These are phyloP conservation scores for Sebastes cheni DNA, from an alignment of 2,797 vertebrate genomes.

Conservation along the genomic window DNA sequence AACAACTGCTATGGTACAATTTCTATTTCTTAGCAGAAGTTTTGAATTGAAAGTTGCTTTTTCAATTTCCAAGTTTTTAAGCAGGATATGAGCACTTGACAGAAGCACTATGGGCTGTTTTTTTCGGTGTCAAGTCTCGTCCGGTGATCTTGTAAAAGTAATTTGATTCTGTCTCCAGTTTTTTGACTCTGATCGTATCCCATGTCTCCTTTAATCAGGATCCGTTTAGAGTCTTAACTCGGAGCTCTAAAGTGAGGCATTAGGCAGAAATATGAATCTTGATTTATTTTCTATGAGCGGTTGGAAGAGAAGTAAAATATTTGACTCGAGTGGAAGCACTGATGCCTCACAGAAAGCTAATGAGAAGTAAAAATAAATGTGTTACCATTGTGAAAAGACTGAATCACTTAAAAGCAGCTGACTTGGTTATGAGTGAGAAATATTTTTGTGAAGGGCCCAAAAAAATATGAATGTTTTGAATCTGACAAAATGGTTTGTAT, in stretches of 20 bases:
- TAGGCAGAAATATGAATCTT: background rate
- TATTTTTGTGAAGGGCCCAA: background rate
- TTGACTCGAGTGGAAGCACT: background rate
- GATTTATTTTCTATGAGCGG: background rate
- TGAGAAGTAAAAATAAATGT: background rate
- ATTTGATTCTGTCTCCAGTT: background rate
- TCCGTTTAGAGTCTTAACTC: background rate
- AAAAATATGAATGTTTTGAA: background rate
- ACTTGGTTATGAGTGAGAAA: background rate
- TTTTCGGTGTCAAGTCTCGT: background rate
- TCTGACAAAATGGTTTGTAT: background rate
- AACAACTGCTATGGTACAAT: background rate
- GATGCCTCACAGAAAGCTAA: background rate
- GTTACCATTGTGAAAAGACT: background rate
- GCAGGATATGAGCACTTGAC: background rate
- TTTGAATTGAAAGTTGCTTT: background rate
- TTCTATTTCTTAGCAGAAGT: background rate
- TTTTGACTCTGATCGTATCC: slow-evolving; percentile 8
- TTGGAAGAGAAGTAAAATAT: background rate
- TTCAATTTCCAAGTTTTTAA: background rate
- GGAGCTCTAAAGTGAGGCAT: background rate
- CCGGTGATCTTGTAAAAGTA: background rate
- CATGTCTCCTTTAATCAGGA: slow-evolving; percentile 1
- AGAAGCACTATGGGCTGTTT: background rate
- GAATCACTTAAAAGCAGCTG: background rate